Evolutionary conservation across 2,113 vertebrate genomes (phyloP).

Genomic region (Cynoglossus semilaevis): DNA sequence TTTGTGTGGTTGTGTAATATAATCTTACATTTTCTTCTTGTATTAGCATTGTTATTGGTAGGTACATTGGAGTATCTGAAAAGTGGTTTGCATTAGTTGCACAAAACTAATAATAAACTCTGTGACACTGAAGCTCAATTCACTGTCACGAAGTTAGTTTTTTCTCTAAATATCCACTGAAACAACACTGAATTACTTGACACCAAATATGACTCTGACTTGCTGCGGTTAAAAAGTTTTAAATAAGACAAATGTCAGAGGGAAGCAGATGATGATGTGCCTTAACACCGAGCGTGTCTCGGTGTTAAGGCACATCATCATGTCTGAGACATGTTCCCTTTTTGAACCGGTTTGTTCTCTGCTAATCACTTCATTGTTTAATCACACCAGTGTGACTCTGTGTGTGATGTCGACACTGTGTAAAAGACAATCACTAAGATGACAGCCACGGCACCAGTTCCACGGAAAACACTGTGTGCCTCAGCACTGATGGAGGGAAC

Average conservation of each 20-base stretch:
- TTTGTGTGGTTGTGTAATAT: background rate
- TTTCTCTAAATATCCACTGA: conserved; percentile 51
- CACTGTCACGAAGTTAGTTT: conserved; percentile 38
- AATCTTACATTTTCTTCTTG: too few species aligned
- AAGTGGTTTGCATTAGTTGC: too few species aligned
- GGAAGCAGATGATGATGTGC: conserved; percentile 40
- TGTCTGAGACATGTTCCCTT: conserved; percentile 7
- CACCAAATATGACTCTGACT: conserved; percentile 15
- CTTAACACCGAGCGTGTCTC: background rate
- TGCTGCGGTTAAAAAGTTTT: conserved; percentile 12
- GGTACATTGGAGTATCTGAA: too few species aligned
- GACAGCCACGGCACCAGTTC: conserved; percentile 31
- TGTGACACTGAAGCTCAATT: conserved; percentile 51
- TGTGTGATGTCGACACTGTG: conserved; percentile 36
- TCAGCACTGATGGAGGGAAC: conserved; percentile 25
- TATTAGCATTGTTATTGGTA: too few species aligned
- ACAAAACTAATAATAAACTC: too few species aligned
- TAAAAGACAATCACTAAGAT: conserved; percentile 28
- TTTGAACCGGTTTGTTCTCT: conserved; percentile 21
- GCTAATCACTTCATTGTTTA: conserved; percentile 51
- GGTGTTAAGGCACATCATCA: background rate
- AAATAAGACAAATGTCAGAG: conserved; percentile 45
- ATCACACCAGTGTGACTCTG: conserved; percentile 38
- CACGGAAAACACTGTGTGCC: conserved; percentile 25
- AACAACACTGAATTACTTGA: background rate